These are phyloP conservation scores for Blera fallax DNA, from an alignment of 2,888 invertebrate genomes.

Conservation along the genomic window DNA sequence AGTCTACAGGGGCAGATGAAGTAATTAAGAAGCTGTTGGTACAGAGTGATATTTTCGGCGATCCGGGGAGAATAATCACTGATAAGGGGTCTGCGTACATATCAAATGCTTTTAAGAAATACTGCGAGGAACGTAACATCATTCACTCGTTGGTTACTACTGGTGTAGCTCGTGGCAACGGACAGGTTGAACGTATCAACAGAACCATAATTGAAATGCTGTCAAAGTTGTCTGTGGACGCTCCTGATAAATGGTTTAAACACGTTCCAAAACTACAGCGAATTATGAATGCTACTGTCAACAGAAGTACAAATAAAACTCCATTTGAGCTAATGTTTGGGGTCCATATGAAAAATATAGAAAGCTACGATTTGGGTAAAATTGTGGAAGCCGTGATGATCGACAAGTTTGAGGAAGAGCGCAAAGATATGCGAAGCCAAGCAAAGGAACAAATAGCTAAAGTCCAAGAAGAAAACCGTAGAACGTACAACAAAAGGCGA, in stretches of 20 bases:
- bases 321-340: conserved; percentile 75
- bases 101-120: conserved; percentile 7
- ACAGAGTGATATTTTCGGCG: conserved; percentile 5
- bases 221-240: conserved; percentile 40
- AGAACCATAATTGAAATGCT: conserved; percentile 8
- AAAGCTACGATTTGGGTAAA: conserved; percentile 54
- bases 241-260: conserved; percentile 74
- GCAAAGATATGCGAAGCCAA: conserved; percentile 29
- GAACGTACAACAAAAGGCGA: conserved; percentile 20
- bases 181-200: conserved; percentile 22
- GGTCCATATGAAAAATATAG: conserved; percentile 72
- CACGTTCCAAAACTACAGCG: conserved; percentile 69
- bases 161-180: conserved; percentile 16
- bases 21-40: neutral
- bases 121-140: conserved; percentile 1
- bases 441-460: conserved; percentile 39
- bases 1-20: conserved; percentile 1
- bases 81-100: conserved; percentile 26
- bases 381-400: conserved; percentile 29
- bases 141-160: conserved; percentile 3
- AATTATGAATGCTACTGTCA: conserved; percentile 60
- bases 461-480: conserved; percentile 60
- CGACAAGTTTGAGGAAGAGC: conserved; percentile 28
- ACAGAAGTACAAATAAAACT: conserved; percentile 60
- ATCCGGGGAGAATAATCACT: conserved; percentile 19